Evolutionary conservation across 2,888 invertebrate genomes (phyloP).

Genomic region (Diloba caeruleocephala): DNA sequence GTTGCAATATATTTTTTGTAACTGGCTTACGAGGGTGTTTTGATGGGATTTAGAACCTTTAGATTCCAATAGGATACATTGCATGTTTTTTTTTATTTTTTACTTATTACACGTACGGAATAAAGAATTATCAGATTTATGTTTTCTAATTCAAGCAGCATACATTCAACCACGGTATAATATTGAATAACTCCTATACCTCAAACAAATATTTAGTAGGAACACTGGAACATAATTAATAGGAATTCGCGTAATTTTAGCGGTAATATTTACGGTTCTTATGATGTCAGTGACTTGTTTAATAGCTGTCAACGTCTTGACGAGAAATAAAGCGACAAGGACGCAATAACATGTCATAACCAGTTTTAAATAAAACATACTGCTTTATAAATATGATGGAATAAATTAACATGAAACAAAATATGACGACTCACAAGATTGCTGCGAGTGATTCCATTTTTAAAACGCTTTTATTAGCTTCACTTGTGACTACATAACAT

Average conservation of each 20-base stretch:
- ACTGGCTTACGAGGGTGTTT: slow-evolving; percentile 40
- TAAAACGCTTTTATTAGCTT: no score
- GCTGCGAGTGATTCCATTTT: no score
- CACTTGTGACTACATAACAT: no score
- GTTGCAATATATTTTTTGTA: slow-evolving; percentile 53
- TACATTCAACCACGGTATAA: background rate
- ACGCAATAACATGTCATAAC: slow-evolving; percentile 23
- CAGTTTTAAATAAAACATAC: slow-evolving; percentile 29
- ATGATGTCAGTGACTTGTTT: slow-evolving; percentile 5
- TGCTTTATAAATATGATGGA: slow-evolving; percentile 3
- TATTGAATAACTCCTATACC: background rate
- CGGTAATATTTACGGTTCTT: slow-evolving; percentile 1
- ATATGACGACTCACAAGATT: background rate
- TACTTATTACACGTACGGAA: slow-evolving; percentile 9
- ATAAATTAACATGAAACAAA: background rate
- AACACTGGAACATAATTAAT: background rate
- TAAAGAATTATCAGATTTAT: slow-evolving; percentile 1
- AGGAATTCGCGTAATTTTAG: background rate
- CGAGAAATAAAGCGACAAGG: slow-evolving; percentile 10
- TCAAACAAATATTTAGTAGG: background rate
- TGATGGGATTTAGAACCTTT: slow-evolving; percentile 37
- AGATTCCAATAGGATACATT: slow-evolving; percentile 16
- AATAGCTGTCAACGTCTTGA: slow-evolving; percentile 21
- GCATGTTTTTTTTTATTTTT: slow-evolving; percentile 8
- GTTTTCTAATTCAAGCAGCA: background rate